Percentiles rank a stretch among this genome's conserved stretches.
These are phyloP conservation scores for Andrena minutula DNA, from an alignment of 2,888 invertebrate species.

Conservation along the genomic window DNA sequence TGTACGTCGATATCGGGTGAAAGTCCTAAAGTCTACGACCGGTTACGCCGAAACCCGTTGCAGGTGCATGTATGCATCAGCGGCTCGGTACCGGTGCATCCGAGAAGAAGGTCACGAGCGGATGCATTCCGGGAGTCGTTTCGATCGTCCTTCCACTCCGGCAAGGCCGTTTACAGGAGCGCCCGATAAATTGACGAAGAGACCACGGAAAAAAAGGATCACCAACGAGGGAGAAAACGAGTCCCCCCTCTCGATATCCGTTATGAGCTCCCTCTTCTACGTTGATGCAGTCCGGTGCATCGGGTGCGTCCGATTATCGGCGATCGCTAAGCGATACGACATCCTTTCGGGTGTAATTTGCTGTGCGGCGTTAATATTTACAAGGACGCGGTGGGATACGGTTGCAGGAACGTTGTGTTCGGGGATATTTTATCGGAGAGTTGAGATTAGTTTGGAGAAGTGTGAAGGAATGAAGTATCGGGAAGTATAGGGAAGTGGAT, in stretches of 20 bases:
- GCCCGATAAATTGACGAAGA: conserved; percentile 61
- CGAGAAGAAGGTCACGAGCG: conserved; percentile 69
- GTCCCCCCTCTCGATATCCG: conserved; percentile 14
- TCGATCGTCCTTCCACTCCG: conserved; percentile 68
- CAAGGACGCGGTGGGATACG: background rate
- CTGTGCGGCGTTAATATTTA: background rate
- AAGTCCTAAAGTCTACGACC: conserved; percentile 71
- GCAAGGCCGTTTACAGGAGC: conserved; percentile 67
- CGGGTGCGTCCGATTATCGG: background rate
- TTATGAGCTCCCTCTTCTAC: conserved; percentile 17
- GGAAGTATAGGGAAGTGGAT: background rate
- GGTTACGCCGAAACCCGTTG: conserved; percentile 72
- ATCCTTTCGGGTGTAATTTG: background rate
- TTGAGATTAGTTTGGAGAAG: background rate
- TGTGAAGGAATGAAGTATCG: background rate
- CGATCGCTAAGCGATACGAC: background rate
- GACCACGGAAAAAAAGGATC: conserved; percentile 39
- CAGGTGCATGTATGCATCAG: conserved; percentile 69
- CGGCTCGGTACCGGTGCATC: conserved; percentile 64
- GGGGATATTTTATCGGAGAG: background rate
- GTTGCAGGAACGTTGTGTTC: background rate
- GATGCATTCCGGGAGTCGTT: conserved; percentile 70
- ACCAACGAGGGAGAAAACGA: conserved; percentile 52
- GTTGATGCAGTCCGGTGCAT: background rate
- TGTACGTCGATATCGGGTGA: conserved; percentile 65